These are phyloP conservation scores for Loxodonta africana DNA, from an alignment of 2,113 vertebrate genomes.

Conservation along the genomic window DNA sequence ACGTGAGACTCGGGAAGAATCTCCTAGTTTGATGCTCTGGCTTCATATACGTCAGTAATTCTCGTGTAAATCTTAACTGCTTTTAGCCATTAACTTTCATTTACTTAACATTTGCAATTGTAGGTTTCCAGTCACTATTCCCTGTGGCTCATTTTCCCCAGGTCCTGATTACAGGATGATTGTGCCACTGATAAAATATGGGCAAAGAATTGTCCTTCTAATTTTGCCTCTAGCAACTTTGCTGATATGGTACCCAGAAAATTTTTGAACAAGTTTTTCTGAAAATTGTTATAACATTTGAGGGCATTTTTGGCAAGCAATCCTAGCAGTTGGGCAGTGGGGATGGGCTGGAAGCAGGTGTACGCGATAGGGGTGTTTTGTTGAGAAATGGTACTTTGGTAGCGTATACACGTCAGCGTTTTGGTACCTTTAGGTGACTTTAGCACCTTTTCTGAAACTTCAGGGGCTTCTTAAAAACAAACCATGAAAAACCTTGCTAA, in stretches of 20 bases:
- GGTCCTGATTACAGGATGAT: not conserved
- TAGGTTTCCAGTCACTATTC: not conserved
- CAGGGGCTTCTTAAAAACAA: slow-evolving; percentile 31
- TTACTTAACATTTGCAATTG: not conserved
- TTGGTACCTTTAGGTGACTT: not conserved
- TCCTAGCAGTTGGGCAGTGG: not conserved
- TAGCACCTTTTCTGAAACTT: slow-evolving; percentile 17
- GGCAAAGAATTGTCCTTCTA: not conserved
- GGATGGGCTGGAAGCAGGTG: not conserved
- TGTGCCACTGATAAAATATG: not conserved
- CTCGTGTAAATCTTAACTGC: not conserved
- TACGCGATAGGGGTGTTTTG: not conserved
- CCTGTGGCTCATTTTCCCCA: not conserved
- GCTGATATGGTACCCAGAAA: not conserved
- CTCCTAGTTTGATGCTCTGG: not conserved
- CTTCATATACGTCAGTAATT: not conserved
- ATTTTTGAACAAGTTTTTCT: not conserved
- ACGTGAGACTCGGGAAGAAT: not conserved
- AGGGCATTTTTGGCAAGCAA: not conserved
- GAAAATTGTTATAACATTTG: not conserved
- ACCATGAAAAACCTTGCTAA: not conserved
- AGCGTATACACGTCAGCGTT: not conserved
- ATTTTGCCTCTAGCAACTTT: not conserved
- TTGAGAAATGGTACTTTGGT: not conserved
- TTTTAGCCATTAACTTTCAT: not conserved